Percentiles rank a stretch among this genome's conserved stretches.
Evolutionary conservation across 2,797 vertebrate species (phyloP).

Genomic region (Apogon hyalosoma): DNA sequence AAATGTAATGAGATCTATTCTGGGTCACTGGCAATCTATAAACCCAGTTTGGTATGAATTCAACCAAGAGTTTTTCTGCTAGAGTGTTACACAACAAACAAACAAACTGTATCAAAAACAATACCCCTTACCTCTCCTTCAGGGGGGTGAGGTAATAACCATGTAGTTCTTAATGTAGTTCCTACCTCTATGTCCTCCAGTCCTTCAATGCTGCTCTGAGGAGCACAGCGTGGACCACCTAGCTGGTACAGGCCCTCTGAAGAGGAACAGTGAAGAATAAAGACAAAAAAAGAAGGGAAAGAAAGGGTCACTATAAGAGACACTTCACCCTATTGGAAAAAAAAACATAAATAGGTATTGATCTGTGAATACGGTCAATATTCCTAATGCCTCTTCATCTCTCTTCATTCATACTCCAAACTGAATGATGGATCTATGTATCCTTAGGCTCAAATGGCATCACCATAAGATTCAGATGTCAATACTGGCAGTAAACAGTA

Average conservation of each 20-base stretch:
- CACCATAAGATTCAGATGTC: constrained; percentile 51
- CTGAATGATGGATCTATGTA: constrained; percentile 24
- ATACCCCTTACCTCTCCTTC: no score
- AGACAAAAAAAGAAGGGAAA: constrained; percentile 24
- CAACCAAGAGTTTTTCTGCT: no score
- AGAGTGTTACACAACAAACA: no score
- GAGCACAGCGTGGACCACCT: constrained; percentile 86
- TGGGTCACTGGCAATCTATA: no score
- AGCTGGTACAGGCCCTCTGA: constrained; percentile 90
- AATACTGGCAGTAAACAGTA: constrained; percentile 42
- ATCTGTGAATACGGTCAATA: constrained; percentile 64
- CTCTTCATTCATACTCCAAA: constrained; percentile 48
- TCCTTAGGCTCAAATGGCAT: constrained; percentile 35
- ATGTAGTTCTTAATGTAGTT: not conserved
- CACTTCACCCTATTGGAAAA: constrained; percentile 45
- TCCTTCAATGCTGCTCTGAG: constrained; percentile 93
- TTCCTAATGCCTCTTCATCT: constrained; percentile 64
- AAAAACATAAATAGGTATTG: constrained; percentile 59
- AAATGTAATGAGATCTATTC: no score
- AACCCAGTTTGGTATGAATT: no score
- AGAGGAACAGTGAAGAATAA: constrained; percentile 8
- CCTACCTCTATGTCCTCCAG: constrained; percentile 92
- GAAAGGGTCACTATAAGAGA: constrained; percentile 47
- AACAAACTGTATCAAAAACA: no score
- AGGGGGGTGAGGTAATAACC: not conserved